Evolutionary conservation across 2,888 invertebrate genomes (phyloP).

Genomic region (Conistra vaccinii): DNA sequence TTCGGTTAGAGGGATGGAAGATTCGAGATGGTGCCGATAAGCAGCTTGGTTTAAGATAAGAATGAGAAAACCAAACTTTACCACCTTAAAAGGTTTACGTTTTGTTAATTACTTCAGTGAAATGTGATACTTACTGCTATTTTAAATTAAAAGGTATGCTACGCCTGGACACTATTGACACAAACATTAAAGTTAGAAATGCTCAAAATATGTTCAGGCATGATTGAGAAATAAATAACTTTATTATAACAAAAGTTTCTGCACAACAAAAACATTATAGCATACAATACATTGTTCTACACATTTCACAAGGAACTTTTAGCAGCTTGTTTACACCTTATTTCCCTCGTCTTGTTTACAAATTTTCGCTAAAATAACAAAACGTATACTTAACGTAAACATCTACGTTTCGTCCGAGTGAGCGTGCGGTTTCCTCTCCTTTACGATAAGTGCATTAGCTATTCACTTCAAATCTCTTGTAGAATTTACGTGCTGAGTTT

Average conservation of each 20-base stretch:
- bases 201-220: background rate
- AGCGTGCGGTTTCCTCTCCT: constrained; percentile 17
- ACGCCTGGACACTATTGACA: background rate
- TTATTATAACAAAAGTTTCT: background rate
- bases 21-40: constrained; percentile 24
- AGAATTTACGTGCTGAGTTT: constrained; percentile 18
- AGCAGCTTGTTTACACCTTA: constrained; percentile 3
- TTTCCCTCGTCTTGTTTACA: constrained; percentile 17
- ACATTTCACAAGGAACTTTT: background rate
- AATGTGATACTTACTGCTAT: background rate
- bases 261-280: background rate
- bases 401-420: constrained; percentile 17
- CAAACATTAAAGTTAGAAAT: background rate
- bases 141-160: background rate
- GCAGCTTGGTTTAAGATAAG: background rate
- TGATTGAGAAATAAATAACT: background rate
- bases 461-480: constrained; percentile 31
- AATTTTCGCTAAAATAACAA: constrained; percentile 28
- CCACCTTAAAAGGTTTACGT: background rate
- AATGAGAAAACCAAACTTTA: background rate
- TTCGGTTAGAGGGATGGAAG: background rate
- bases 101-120: background rate
- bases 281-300: background rate
- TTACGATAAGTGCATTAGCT: constrained; percentile 55
- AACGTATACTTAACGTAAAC: constrained; percentile 31